Evolutionary conservation across 2,797 vertebrate species (phyloP).

Genomic region (Enteromius mattozi): DNA sequence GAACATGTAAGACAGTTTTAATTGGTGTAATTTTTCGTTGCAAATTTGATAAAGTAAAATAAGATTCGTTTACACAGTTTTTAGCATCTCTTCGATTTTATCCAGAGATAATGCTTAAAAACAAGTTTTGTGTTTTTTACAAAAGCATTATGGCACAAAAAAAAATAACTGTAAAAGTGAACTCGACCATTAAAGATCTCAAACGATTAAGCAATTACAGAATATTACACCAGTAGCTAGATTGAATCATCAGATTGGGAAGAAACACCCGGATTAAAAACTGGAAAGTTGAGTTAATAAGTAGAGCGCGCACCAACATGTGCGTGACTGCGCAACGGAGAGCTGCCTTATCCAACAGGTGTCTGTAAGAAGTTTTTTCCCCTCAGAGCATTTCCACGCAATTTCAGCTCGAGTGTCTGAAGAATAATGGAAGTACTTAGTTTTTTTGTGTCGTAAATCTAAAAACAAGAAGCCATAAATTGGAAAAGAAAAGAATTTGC

Average conservation of each 20-base stretch:
- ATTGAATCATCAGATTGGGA: conserved; percentile 37
- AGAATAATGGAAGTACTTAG: background rate
- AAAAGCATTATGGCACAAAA: background rate
- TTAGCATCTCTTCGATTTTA: background rate
- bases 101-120: background rate
- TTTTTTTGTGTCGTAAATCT: background rate
- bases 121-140: background rate
- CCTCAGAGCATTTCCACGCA: background rate
- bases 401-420: background rate
- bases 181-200: background rate
- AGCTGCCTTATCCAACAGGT: conserved; percentile 38
- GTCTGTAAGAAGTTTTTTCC: background rate
- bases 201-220: conserved; percentile 26
- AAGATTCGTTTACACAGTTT: accelerated
- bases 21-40: background rate
- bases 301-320: conserved; percentile 13
- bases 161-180: too few species aligned
- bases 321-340: conserved; percentile 25
- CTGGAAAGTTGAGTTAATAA: conserved; percentile 43
- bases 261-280: conserved; percentile 50
- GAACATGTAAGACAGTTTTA: background rate
- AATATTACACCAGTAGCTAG: conserved; percentile 7
- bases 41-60: background rate
- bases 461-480: background rate
- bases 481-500: background rate